phyloP scores from a whole-genome alignment of 2,113 vertebrate species.

The Eurypyga helias region DNA sequence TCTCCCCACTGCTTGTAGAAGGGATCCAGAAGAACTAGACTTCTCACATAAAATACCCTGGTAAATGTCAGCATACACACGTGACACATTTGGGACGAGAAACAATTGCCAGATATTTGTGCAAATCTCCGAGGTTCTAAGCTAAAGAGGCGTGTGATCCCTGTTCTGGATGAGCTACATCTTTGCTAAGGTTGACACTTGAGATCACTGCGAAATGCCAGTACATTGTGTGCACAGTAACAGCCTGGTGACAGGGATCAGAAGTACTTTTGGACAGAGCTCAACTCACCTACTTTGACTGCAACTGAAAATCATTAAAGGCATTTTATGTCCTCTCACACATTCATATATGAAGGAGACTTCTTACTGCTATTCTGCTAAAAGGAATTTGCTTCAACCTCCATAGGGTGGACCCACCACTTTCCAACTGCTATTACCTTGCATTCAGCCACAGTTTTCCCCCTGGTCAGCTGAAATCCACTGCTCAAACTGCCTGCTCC shows the following conservation, averaged over 20 bases:
- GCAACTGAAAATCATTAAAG: not conserved
- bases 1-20: not conserved
- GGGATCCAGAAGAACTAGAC: not conserved
- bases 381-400: not conserved
- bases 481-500: not conserved
- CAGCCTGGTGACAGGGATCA: not conserved
- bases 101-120: not conserved
- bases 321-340: not conserved
- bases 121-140: not conserved
- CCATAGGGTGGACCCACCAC: not conserved
- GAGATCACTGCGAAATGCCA: not conserved
- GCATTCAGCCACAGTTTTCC: not conserved
- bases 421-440: not conserved
- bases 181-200: not conserved
- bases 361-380: not conserved
- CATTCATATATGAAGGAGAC: not conserved
- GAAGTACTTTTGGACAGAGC: not conserved
- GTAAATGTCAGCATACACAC: not conserved
- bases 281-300: not conserved
- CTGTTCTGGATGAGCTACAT: not conserved
- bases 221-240: not conserved
- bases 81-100: not conserved
- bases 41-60: not conserved
- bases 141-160: not conserved
- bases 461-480: not conserved